Base-by-base conservation (phyloP, 2,113 vertebrate genomes). In the Aphyosemion australe region DNA sequence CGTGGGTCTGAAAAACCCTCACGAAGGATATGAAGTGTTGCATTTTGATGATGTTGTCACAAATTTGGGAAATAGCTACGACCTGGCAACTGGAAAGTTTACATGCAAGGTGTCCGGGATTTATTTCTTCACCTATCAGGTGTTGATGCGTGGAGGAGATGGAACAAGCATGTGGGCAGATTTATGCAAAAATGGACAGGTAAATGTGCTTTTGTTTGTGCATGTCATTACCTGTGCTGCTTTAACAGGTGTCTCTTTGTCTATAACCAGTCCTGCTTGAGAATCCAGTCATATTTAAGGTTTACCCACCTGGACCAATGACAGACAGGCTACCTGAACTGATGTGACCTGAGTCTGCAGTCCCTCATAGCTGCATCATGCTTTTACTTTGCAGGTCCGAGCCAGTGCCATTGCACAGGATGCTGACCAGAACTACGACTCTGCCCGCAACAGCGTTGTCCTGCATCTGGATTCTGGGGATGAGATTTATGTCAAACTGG, bases 351-450 rank as follows among this genome's bases (percentile, higher is more conserved):
- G 52, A 55, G 1, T 55, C 9, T 37, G 1, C 0, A 37, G 52
- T 10, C 10, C 18, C 26, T 8, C 11, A 12, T 47, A 2, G 15
- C 4, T 47, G 15, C 16, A n/a, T 15, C 16, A 16, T 15, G 14
- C 12, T 34, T 5, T 61, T 15, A 0, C 13, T 26, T 5, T 52
- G 52, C 90, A 96, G 95, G 96, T 96, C 37, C 94, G 96, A 6
- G 95, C 95, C 80, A 97, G 96, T 14, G 95, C 96, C 82, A 98
- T 98, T 1, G 95, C 95, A 0, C 95, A 97, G 34, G 96, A 97
- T 1, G 96, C 95, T 0, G 96, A 97, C 83, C 95, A 97, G 92
- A 97, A 97, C 83, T 97, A 97, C 7, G 96, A 97, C 88, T 97
- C 96, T 0, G 96, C 96, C 74, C 96, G 95, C 78, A 97, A 97